phyloP scores from a whole-genome alignment of 2,113 vertebrate genomes.

The Ammospiza caudacuta region DNA sequence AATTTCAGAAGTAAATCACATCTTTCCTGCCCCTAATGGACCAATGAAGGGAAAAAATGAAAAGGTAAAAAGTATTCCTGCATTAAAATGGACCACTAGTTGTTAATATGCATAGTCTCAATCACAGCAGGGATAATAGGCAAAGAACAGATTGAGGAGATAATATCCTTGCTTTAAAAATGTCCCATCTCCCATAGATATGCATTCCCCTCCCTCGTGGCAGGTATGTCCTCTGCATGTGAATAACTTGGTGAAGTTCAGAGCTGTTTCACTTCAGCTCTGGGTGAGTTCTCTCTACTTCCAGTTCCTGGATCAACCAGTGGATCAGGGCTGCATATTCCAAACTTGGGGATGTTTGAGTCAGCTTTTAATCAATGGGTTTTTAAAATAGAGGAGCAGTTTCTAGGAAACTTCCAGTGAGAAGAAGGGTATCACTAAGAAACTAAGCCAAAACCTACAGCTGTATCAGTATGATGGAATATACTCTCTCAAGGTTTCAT shows the following conservation, averaged over 20 bases:
- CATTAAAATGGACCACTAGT: not conserved
- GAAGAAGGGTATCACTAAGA: not conserved
- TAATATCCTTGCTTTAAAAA: conserved; percentile 19
- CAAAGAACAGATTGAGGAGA: conserved; percentile 45
- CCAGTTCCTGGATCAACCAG: not conserved
- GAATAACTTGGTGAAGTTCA: conserved; percentile 14
- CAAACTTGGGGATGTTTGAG: not conserved
- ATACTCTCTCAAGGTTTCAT: not conserved
- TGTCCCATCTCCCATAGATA: not conserved
- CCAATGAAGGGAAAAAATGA: not conserved
- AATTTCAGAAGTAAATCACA: not conserved
- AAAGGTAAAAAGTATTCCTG: not conserved
- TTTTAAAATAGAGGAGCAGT: not conserved
- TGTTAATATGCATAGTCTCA: conserved; percentile 7
- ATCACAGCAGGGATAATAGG: conserved; percentile 23
- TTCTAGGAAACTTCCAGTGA: conserved; percentile 16
- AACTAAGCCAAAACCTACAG: not conserved
- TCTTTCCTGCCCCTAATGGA: not conserved
- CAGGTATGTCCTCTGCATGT: conserved; percentile 15
- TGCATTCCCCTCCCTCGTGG: not conserved
- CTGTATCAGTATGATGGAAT: not conserved
- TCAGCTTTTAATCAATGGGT: not conserved
- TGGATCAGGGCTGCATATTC: not conserved
- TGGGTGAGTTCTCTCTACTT: not conserved
- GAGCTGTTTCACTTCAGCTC: not conserved